Percentiles rank a stretch among this genome's conserved stretches.
Conservation (phyloP, 1,140 invertebrate species). For the Drosophila micromelanica region DNA sequence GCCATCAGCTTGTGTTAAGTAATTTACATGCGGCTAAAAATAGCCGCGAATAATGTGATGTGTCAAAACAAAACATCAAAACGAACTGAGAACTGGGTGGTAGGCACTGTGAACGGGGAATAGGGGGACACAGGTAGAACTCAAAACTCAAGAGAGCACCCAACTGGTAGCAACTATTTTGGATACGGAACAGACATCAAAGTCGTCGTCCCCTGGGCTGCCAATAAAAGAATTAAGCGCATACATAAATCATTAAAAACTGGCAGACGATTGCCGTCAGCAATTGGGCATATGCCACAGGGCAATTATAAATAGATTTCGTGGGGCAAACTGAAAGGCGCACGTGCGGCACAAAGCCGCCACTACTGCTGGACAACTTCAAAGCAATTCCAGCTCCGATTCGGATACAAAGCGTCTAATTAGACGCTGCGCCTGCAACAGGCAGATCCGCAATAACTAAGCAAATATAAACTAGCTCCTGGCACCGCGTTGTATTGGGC, state of each 20-base stretch:
- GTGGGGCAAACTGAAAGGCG: background rate
- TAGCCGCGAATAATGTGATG: conserved; percentile 75
- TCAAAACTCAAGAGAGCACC: conserved; percentile 17
- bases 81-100: conserved; percentile 28
- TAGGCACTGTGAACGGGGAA: background rate
- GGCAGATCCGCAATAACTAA: conserved; percentile 25
- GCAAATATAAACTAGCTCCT: conserved; percentile 37
- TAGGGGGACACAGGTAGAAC: conserved; percentile 19
- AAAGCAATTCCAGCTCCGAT: conserved; percentile 14
- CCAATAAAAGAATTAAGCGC: conserved; percentile 78
- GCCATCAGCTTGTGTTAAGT: conserved; percentile 47
- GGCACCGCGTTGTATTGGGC: background rate
- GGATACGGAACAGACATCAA: conserved; percentile 57
- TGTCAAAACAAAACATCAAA: conserved; percentile 82
- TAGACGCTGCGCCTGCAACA: conserved; percentile 18
- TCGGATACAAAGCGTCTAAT: conserved; percentile 5
- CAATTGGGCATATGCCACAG: conserved; percentile 62
- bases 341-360: conserved; percentile 29
- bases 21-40: conserved; percentile 69
- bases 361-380: conserved; percentile 34
- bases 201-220: conserved; percentile 59
- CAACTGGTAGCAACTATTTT: conserved; percentile 33
- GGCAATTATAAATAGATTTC: conserved; percentile 68
- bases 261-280: conserved; percentile 55
- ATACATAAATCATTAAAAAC: conserved; percentile 72